Conservation (phyloP, 2,113 vertebrate species). For the Drymodes brunneopygia region DNA sequence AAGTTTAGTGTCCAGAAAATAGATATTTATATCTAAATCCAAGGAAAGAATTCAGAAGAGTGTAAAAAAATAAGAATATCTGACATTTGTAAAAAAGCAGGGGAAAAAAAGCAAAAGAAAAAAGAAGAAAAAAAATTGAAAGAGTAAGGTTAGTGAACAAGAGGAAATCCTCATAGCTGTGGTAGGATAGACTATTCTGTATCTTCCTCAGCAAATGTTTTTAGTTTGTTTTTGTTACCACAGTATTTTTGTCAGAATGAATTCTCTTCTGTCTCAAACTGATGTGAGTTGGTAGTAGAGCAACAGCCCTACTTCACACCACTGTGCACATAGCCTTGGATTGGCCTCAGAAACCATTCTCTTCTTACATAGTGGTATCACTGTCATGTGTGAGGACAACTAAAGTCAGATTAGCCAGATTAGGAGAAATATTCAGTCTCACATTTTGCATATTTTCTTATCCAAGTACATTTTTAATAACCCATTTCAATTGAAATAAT, state of each 20-base stretch:
- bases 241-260: not conserved
- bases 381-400: not conserved
- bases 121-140: not conserved
- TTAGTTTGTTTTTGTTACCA: not conserved
- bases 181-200: not conserved
- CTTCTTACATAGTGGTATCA: not conserved
- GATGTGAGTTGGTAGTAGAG: not conserved
- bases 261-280: not conserved
- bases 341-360: not conserved
- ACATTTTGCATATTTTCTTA: not conserved
- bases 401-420: not conserved
- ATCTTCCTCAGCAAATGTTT: not conserved
- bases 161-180: not conserved
- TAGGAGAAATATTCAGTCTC: not conserved
- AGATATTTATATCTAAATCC: not conserved
- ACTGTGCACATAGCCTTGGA: not conserved
- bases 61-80: not conserved
- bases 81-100: not conserved
- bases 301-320: not conserved
- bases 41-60: not conserved
- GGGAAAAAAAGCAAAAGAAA: rapidly evolving
- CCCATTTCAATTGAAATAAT: not conserved
- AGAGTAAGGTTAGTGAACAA: not conserved
- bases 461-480: not conserved
- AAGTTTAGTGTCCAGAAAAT: not conserved